Evolutionary conservation across 2,797 vertebrate species (phyloP), one percentile per base, ranked within the genome.

Genomic region (Aldrovandia affinis): DNA sequence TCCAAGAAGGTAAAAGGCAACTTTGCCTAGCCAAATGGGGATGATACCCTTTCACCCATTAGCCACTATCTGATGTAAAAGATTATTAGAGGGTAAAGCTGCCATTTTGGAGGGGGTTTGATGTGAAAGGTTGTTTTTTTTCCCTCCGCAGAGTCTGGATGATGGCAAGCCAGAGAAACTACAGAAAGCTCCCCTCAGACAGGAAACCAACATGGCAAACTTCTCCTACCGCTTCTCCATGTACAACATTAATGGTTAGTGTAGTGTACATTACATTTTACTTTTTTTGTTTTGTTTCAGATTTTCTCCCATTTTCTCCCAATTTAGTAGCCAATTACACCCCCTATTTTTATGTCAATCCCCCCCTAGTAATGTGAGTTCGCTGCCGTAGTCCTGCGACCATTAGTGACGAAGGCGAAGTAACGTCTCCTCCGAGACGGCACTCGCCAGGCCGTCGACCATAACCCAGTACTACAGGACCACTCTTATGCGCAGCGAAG

Each of bases 201-300:
- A 99, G 89, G 98, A 99, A 90, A 97, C 98, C 1, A 99, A 99
- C 93, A 97, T 99, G 92, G 98, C 98, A 87, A 99, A 99, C 93
- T 99, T 99, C 94, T 98, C 98, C 39, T 99, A 99, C 89, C 97
- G 98, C 73, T 99, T 99, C 94, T 99, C 98, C 30, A 97, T 99
- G 96, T 99, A 99, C 90, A 99, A 99, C 93, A 96, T 99, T 86
- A 99, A 99, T 87, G 98, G 98, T 99, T 93, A 95, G 96, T 87
- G 3, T 59, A 47, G 25, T 22, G 28, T n/a, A n/a, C n/a, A n/a
- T n/a, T n/a, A n/a, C n/a, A n/a, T n/a, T n/a, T n/a, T n/a, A n/a
- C n/a, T n/a, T 10, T n/a, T 28, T 20, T 25, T 55, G 22, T 30
- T 50, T 10, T 65, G 28, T 0, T 42, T 10, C n/a, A n/a, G n/a